Conservation (phyloP, 2,888 invertebrate genomes). For the Drosophila aldrichi region DNA sequence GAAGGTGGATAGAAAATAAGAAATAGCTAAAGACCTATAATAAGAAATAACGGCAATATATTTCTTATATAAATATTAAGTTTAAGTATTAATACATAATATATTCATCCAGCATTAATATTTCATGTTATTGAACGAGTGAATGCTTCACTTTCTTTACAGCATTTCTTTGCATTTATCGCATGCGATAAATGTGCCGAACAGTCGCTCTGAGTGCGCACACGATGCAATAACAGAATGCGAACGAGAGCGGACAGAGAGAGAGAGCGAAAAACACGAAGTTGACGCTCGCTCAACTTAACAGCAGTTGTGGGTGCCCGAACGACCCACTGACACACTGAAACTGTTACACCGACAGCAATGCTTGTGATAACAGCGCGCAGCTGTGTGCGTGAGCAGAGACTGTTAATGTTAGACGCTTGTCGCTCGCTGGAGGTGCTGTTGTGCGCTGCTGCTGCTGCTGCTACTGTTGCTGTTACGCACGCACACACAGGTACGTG, state of each 20-base stretch:
- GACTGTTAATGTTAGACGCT: conserved; percentile 43
- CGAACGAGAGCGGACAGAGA: conserved; percentile 17
- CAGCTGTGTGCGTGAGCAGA: conserved; percentile 49
- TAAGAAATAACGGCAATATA: too few relatives aligned
- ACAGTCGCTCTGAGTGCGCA: conserved; percentile 1
- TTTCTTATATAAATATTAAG: not conserved
- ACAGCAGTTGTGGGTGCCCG: conserved; percentile 39
- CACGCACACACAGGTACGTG: conserved; percentile 58
- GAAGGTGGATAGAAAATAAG: not conserved
- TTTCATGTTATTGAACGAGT: too few relatives aligned
- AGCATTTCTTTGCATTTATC: conserved; percentile 13
- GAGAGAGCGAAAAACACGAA: conserved; percentile 42
- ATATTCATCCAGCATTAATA: not conserved
- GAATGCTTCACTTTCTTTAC: not conserved
- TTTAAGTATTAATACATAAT: not conserved
- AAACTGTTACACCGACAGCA: conserved; percentile 50
- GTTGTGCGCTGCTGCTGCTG: conserved; percentile 9
- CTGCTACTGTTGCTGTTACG: conserved; percentile 41
- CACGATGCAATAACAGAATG: conserved; percentile 42
- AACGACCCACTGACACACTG: conserved; percentile 78
- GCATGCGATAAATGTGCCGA: conserved; percentile 45
- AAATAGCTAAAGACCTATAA: not conserved
- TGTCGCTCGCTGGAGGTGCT: conserved; percentile 25
- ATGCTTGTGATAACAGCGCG: conserved; percentile 59
- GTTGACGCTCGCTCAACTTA: conserved; percentile 33